Percentiles rank a stretch among this genome's conserved stretches.
Conservation (phyloP, 2,113 vertebrate species). For the Dasypus novemcinctus region DNA sequence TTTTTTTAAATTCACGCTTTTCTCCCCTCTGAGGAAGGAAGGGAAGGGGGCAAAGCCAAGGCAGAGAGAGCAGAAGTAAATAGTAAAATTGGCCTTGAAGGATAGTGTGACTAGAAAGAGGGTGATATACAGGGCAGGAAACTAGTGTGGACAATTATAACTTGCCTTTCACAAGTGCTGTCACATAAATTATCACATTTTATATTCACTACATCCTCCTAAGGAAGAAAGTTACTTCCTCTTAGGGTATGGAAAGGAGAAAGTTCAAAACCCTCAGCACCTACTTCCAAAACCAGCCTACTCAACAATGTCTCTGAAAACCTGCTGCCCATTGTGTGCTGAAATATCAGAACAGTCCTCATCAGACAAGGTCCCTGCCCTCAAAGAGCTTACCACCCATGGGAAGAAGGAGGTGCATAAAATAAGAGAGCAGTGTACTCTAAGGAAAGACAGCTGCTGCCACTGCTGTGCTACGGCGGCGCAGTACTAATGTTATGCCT, state of each 20-base stretch:
- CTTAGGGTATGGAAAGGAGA: neutral
- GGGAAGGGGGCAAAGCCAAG: neutral
- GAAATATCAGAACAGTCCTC: neutral
- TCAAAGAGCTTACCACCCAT: neutral
- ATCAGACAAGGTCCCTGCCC: neutral
- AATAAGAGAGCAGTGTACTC: neutral
- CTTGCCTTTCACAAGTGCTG: neutral
- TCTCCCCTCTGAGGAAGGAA: neutral
- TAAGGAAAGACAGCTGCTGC: too few relatives aligned
- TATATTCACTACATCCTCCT: neutral
- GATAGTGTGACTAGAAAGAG: neutral
- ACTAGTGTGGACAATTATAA: neutral
- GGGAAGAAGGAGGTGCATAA: too few relatives aligned
- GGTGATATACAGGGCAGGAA: neutral
- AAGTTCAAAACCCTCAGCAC: neutral
- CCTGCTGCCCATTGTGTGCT: neutral
- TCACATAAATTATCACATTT: neutral
- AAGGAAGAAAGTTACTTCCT: neutral
- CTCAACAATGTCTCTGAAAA: neutral
- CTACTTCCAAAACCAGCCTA: neutral
- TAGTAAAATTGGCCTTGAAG: neutral
- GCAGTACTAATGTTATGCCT: neutral
- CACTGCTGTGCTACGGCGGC: accelerated
- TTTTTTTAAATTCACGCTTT: neutral
- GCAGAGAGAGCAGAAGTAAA: neutral